These are phyloP conservation scores for Macrotis lagotis DNA, from an alignment of 2,113 vertebrate species.

Conservation along the genomic window DNA sequence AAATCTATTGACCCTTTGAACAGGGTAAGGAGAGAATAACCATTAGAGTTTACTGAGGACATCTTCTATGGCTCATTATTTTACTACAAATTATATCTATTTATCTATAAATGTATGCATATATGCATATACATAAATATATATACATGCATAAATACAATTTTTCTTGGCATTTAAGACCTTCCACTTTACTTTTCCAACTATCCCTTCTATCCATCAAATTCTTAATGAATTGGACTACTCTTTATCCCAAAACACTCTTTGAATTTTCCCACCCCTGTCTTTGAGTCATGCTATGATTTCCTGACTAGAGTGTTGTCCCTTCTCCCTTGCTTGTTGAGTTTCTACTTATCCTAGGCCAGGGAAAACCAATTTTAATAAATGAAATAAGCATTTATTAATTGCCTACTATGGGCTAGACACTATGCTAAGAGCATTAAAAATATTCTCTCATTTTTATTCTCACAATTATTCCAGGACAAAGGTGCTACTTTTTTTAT, in stretches of 20 bases:
- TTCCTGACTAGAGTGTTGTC: background rate
- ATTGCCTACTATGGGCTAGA: background rate
- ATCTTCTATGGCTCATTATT: background rate
- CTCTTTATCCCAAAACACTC: background rate
- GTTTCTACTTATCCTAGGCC: background rate
- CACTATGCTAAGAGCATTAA: background rate
- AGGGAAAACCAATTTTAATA: background rate
- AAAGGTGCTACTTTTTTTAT: background rate
- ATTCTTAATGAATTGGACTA: background rate
- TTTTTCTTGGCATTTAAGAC: background rate
- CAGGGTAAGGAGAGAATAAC: background rate
- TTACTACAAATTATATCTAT: background rate
- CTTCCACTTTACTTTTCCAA: background rate
- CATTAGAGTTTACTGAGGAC: background rate
- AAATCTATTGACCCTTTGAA: too few species aligned
- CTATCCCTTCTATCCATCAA: background rate
- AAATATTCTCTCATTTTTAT: background rate
- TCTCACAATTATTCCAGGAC: background rate
- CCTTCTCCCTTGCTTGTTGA: background rate
- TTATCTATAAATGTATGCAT: too few species aligned
- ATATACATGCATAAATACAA: too few species aligned
- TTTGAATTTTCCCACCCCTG: background rate
- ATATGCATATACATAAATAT: too few species aligned
- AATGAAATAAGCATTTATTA: background rate
- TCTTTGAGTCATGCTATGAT: background rate